Percentiles rank a stretch among this genome's conserved stretches.
These are phyloP conservation scores for Noctua comes DNA, from an alignment of 2,888 invertebrate species.

Conservation along the genomic window DNA sequence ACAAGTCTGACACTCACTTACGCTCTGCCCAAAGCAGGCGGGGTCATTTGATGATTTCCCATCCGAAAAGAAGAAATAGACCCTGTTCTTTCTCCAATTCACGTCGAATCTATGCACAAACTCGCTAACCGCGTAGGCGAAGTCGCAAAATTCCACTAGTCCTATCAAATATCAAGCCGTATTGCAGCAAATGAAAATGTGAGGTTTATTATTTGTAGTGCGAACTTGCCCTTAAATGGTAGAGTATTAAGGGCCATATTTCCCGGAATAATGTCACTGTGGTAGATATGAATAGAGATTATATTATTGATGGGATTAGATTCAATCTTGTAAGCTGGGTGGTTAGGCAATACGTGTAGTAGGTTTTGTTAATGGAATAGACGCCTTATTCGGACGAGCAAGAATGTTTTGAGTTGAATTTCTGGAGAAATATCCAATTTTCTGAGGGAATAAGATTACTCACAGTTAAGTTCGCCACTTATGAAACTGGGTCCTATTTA, in stretches of 20 bases:
- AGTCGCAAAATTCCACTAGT: conserved; percentile 22
- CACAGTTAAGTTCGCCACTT: background rate
- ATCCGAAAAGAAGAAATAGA: background rate
- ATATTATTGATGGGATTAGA: conserved; percentile 49
- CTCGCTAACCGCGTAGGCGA: conserved; percentile 37
- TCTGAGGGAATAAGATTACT: background rate
- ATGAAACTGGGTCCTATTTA: background rate
- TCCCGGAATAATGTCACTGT: conserved; percentile 42
- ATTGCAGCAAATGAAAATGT: conserved; percentile 53
- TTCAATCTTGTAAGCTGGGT: conserved; percentile 47
- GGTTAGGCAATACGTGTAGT: conserved; percentile 39
- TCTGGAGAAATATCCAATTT: background rate
- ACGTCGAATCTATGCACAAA: conserved; percentile 12
- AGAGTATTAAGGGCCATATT: conserved; percentile 53
- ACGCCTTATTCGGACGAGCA: conserved; percentile 22
- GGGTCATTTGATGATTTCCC: too few relatives aligned
- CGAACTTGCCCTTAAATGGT: conserved; percentile 53
- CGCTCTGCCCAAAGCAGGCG: too few relatives aligned
- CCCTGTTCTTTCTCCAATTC: conserved; percentile 14
- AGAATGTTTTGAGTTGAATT: conserved; percentile 5
- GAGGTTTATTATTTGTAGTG: conserved; percentile 55
- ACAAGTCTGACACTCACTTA: too few relatives aligned
- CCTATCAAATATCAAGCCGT: conserved; percentile 39
- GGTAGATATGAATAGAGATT: conserved; percentile 48
- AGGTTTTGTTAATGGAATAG: conserved; percentile 8